Conservation (phyloP, 2,888 invertebrate species). For the Andrena hattorfiana region DNA sequence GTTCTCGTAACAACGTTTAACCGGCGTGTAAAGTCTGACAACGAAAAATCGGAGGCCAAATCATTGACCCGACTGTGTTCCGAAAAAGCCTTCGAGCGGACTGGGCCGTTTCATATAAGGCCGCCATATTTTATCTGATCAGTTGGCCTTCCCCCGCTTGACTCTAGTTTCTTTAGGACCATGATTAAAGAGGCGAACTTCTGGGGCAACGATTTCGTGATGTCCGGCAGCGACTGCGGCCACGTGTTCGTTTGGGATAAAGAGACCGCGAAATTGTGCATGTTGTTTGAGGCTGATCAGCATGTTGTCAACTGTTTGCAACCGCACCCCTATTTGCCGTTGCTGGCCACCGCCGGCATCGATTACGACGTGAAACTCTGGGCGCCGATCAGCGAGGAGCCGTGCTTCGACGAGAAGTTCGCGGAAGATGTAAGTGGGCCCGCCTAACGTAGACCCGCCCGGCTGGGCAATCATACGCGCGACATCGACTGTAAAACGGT, state of each 20-base stretch:
- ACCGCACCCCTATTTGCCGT: constrained; percentile 92
- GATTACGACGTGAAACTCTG: constrained; percentile 95
- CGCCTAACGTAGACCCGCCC: too few species aligned
- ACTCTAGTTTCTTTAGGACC: constrained; percentile 87
- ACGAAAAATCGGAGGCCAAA: constrained; percentile 70
- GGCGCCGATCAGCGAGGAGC: constrained; percentile 89
- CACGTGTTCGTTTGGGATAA: constrained; percentile 94
- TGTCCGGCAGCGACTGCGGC: constrained; percentile 96
- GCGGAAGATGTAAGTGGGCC: constrained; percentile 88
- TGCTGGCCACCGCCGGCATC: constrained; percentile 94
- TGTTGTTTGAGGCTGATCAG: constrained; percentile 92
- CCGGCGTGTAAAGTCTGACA: constrained; percentile 39
- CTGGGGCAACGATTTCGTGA: constrained; percentile 92
- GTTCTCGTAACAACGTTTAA: constrained; percentile 46
- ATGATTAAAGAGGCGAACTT: constrained; percentile 95
- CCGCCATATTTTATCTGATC: constrained; percentile 79
- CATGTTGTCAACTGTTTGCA: constrained; percentile 94
- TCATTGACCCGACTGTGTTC: constrained; percentile 72
- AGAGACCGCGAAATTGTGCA: constrained; percentile 89
- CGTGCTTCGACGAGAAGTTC: constrained; percentile 87
- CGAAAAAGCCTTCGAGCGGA: constrained; percentile 83
- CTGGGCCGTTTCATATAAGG: constrained; percentile 81
- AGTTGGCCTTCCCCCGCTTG: constrained; percentile 80
- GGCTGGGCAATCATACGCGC: background rate
- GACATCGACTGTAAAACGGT: background rate